Evolutionary conservation across 1,140 invertebrate species (phyloP).

Genomic region (Hermetia illucens): DNA sequence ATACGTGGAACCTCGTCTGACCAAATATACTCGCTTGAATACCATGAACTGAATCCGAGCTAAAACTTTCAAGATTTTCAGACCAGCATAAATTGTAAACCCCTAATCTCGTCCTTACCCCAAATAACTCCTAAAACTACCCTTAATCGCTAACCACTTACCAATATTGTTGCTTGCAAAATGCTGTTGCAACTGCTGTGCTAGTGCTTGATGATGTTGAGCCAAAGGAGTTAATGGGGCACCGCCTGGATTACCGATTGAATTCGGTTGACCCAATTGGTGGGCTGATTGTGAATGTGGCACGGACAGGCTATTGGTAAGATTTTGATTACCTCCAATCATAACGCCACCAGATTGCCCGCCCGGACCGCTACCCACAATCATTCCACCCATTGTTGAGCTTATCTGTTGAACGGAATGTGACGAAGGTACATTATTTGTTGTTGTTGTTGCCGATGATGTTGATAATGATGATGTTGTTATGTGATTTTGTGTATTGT

Average conservation of each 20-base stretch:
- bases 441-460: constrained; percentile 11
- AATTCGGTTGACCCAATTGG: constrained; percentile 16
- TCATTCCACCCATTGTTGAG: too few relatives aligned
- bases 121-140: too few relatives aligned
- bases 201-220: constrained; percentile 29
- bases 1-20: too few relatives aligned
- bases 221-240: constrained; percentile 24
- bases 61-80: too few relatives aligned
- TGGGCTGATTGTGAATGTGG: constrained; percentile 29
- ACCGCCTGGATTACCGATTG: constrained; percentile 8
- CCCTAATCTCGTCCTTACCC: too few relatives aligned
- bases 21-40: too few relatives aligned
- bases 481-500: constrained; percentile 9
- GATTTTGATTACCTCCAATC: constrained; percentile 32
- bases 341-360: constrained; percentile 16
- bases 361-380: constrained; percentile 4
- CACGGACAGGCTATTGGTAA: constrained; percentile 24
- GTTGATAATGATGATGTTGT: too few relatives aligned
- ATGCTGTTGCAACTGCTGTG: constrained; percentile 29
- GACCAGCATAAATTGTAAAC: too few relatives aligned
- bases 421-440: constrained; percentile 19
- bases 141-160: too few relatives aligned
- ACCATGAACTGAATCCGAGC: too few relatives aligned
- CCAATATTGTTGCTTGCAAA: constrained; percentile 31
- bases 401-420: constrained; percentile 30